These are phyloP conservation scores for Sula dactylatra DNA, from an alignment of 2,113 vertebrate genomes.

Conservation along the genomic window DNA sequence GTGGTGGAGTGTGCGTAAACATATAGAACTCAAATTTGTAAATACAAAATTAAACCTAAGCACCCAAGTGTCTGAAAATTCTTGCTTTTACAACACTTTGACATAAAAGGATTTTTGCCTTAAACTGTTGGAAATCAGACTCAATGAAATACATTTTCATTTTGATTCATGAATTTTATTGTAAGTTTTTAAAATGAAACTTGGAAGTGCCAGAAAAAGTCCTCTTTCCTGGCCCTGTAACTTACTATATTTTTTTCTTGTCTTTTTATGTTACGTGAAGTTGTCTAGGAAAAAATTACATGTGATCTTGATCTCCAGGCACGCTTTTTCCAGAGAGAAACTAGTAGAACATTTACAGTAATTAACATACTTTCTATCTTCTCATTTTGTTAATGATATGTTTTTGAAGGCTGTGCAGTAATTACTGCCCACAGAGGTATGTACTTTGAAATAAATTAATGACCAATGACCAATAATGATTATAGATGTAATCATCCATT, in stretches of 20 bases:
- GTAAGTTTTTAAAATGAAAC: conserved; percentile 38
- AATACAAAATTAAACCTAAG: background rate
- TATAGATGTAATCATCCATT: conserved; percentile 74
- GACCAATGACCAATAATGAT: conserved; percentile 81
- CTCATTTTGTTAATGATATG: conserved; percentile 82
- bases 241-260: background rate
- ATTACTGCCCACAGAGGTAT: conserved; percentile 80
- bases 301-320: conserved; percentile 69
- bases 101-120: background rate
- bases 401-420: conserved; percentile 75
- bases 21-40: background rate
- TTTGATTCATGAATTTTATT: background rate
- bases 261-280: conserved; percentile 27
- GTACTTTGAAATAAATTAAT: conserved; percentile 78
- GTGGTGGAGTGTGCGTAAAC: fast-evolving
- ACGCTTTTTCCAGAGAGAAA: conserved; percentile 73
- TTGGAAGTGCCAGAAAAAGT: background rate
- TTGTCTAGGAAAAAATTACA: conserved; percentile 57
- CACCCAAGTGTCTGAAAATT: background rate
- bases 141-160: background rate
- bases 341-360: conserved; percentile 71
- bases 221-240: background rate
- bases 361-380: conserved; percentile 79
- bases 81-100: background rate
- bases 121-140: background rate